Evolutionary conservation across 2,797 vertebrate species (phyloP).

Genomic region (Sebastes iracundus): DNA sequence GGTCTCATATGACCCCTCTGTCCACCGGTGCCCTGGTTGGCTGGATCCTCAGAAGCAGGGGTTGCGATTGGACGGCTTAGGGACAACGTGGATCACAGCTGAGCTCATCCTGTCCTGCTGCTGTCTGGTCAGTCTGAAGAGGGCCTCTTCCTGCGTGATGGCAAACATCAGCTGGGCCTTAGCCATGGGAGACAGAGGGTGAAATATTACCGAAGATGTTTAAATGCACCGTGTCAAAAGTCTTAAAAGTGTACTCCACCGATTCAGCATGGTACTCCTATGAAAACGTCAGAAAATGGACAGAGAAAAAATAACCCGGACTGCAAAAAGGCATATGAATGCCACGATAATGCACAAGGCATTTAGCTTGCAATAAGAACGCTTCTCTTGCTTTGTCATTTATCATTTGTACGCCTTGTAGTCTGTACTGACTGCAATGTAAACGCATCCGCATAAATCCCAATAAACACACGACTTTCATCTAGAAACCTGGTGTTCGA

Average conservation of each 20-base stretch:
- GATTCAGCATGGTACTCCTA: background rate
- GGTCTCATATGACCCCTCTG: slow-evolving; percentile 55
- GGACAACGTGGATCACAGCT: slow-evolving; percentile 23
- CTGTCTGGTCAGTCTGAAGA: slow-evolving; percentile 24
- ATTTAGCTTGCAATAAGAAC: no score
- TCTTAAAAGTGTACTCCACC: background rate
- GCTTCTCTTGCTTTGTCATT: no score
- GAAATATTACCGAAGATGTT: background rate
- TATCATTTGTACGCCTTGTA: background rate
- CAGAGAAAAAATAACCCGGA: background rate
- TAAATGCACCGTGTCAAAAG: background rate
- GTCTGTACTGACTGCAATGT: no score
- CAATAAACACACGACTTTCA: no score
- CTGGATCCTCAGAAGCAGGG: slow-evolving; percentile 10
- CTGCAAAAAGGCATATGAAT: no score
- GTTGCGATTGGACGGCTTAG: slow-evolving; percentile 10
- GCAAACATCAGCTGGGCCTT: slow-evolving; percentile 2
- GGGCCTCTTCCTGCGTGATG: background rate
- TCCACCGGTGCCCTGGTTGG: slow-evolving; percentile 29
- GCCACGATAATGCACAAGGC: no score
- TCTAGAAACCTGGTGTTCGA: no score
- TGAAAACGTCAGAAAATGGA: background rate
- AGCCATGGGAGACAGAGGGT: background rate
- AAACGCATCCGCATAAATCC: no score
- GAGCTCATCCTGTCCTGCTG: slow-evolving; percentile 48